Conservation (phyloP, 1,140 invertebrate genomes). For the Drosophila persimilis region DNA sequence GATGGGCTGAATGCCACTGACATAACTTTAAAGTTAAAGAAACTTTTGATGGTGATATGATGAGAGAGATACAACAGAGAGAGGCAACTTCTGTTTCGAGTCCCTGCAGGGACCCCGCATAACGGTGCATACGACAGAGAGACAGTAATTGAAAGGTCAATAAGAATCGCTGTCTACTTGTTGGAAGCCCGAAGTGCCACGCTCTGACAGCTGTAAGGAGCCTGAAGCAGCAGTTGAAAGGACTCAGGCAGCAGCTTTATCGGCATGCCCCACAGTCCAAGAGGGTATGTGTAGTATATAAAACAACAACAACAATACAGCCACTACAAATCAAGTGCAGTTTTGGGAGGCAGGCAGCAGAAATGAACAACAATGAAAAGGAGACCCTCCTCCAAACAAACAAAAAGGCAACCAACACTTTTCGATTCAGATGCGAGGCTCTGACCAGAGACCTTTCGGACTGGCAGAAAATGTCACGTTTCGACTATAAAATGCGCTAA, state of each 20-base stretch:
- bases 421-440: conserved; percentile 30
- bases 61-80: no score
- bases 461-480: conserved; percentile 67
- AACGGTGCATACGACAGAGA: no score
- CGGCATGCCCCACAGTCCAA: neutral
- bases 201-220: no score
- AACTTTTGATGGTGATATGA: no score
- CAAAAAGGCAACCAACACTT: conserved; percentile 13
- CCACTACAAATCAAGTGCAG: conserved; percentile 12
- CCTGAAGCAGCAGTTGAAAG: no score
- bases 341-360: conserved; percentile 13
- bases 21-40: neutral
- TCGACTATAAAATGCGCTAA: conserved; percentile 68
- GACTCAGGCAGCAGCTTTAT: no score
- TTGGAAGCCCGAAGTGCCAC: no score
- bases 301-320: conserved; percentile 3
- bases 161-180: no score
- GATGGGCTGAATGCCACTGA: no score
- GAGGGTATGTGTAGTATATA: neutral
- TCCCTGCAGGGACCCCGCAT: no score
- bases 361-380: conserved; percentile 20
- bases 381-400: conserved; percentile 10
- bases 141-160: no score
- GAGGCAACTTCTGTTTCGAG: no score
- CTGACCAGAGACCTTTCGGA: conserved; percentile 17